phyloP scores from a whole-genome alignment of 2,888 invertebrate species.

The Geophilus truncorum region DNA sequence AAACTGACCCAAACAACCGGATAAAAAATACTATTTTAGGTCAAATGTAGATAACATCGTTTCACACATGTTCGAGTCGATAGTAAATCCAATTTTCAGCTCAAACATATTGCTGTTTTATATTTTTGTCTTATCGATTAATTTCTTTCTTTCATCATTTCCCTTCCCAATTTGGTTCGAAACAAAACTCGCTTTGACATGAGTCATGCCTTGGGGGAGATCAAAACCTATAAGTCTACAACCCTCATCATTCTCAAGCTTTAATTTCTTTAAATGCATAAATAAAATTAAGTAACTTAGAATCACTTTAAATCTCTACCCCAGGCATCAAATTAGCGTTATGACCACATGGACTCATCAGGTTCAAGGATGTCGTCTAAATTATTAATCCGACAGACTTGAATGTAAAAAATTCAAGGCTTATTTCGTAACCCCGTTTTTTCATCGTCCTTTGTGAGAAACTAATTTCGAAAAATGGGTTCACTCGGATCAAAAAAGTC shows the following conservation, averaged over 20 bases:
- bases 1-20: no score
- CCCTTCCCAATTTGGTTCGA: background rate
- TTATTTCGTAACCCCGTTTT: no score
- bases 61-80: no score
- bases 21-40: background rate
- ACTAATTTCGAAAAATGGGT: background rate
- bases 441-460: no score
- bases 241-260: background rate
- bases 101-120: background rate
- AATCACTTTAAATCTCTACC: no score
- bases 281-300: no score
- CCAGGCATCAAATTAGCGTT: no score
- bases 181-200: background rate
- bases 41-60: no score
- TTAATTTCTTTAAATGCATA: background rate
- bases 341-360: no score
- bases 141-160: background rate
- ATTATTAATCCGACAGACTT: no score
- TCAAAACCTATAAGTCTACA: background rate
- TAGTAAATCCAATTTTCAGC: background rate
- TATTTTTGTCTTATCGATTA: background rate
- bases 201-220: background rate
- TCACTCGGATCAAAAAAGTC: background rate
- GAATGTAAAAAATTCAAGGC: no score
- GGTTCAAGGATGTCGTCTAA: no score